phyloP scores from a whole-genome alignment of 2,888 invertebrate genomes.

The Apodemia zela region DNA sequence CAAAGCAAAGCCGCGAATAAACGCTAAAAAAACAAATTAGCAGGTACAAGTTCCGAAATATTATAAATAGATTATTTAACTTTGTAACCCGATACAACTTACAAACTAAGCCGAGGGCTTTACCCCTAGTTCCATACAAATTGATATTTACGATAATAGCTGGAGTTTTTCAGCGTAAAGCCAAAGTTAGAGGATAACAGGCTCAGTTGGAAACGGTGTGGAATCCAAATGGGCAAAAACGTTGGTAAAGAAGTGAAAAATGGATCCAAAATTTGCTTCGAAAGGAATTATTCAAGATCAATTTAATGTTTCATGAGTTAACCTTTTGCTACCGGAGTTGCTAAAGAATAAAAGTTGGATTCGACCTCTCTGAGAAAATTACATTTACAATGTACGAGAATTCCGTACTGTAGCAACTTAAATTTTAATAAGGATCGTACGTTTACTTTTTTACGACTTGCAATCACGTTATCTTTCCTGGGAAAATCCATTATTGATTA shows the following conservation, averaged over 20 bases:
- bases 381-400: slow-evolving; percentile 32
- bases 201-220: slow-evolving; percentile 64
- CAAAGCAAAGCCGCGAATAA: too few relatives aligned
- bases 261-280: slow-evolving; percentile 56
- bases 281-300: slow-evolving; percentile 39
- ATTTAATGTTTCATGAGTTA: slow-evolving; percentile 11
- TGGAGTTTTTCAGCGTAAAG: slow-evolving; percentile 69
- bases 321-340: slow-evolving; percentile 36
- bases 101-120: background rate
- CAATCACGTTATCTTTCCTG: slow-evolving; percentile 14
- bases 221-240: slow-evolving; percentile 70
- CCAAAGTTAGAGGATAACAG: slow-evolving; percentile 70
- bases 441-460: slow-evolving; percentile 11
- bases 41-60: background rate
- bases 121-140: slow-evolving; percentile 75
- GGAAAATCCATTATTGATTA: slow-evolving; percentile 11
- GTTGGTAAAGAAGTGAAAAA: slow-evolving; percentile 65
- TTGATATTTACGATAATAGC: slow-evolving; percentile 80
- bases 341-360: slow-evolving; percentile 27
- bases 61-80: background rate
- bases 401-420: slow-evolving; percentile 25
- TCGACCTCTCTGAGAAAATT: slow-evolving; percentile 26
- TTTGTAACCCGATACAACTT: slow-evolving; percentile 3
- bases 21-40: too few relatives aligned
- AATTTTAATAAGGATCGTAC: slow-evolving; percentile 24